Evolutionary conservation across 2,888 invertebrate genomes (phyloP).

Genomic region (Chironomus tentans): DNA sequence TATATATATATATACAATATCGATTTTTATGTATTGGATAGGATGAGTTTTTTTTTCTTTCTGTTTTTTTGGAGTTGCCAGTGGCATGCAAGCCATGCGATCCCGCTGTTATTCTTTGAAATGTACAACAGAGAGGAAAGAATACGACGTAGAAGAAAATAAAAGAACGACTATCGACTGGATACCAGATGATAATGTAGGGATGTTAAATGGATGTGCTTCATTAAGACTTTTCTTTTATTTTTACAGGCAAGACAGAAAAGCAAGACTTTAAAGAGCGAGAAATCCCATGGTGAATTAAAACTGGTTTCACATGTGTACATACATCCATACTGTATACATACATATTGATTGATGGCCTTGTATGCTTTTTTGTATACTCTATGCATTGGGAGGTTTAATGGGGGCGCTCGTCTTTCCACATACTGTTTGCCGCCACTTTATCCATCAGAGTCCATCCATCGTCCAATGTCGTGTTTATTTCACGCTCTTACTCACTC

Average conservation of each 20-base stretch:
- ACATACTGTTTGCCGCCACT: background rate
- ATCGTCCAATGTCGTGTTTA: background rate
- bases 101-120: constrained; percentile 24
- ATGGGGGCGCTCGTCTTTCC: background rate
- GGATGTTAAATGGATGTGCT: constrained; percentile 10
- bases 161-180: constrained; percentile 8
- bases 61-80: constrained; percentile 21
- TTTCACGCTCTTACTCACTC: background rate
- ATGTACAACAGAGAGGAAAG: background rate
- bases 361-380: constrained; percentile 5
- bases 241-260: background rate
- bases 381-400: constrained; percentile 10
- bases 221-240: constrained; percentile 1
- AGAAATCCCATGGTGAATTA: constrained; percentile 15
- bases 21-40: constrained; percentile 26
- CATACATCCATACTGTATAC: background rate
- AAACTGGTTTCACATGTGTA: constrained; percentile 15
- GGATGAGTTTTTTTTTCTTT: constrained; percentile 1
- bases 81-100: constrained; percentile 14
- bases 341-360: constrained; percentile 27
- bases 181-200: constrained; percentile 20
- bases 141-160: background rate
- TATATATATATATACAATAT: constrained; percentile 14
- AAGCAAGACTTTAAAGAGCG: background rate
- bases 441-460: background rate